phyloP scores from a whole-genome alignment of 2,113 vertebrate genomes.

The Siphamia tubifer region DNA sequence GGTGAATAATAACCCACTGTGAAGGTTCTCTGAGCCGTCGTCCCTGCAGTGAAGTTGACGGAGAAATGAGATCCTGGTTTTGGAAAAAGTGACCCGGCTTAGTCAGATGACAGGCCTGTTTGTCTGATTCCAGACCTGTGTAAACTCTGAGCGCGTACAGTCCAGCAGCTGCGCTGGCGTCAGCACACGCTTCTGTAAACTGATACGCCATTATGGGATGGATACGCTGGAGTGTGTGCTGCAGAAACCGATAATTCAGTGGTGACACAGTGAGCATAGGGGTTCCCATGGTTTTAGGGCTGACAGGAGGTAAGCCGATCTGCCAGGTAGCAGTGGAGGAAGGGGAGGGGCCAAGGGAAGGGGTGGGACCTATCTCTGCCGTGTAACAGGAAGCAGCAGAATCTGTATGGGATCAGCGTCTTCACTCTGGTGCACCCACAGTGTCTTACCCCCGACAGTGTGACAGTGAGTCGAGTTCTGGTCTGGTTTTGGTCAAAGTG shows the following conservation, averaged over 20 bases:
- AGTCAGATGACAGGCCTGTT: constrained; percentile 58
- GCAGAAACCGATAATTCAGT: constrained; percentile 75
- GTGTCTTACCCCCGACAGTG: no score
- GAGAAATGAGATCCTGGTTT: constrained; percentile 36
- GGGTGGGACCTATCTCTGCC: constrained; percentile 1
- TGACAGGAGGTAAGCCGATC: constrained; percentile 67
- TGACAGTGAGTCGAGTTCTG: no score
- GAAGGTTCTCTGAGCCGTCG: background rate
- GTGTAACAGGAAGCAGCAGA: constrained; percentile 36
- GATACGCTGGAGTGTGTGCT: constrained; percentile 69
- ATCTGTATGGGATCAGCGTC: no score
- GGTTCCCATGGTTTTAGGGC: constrained; percentile 69
- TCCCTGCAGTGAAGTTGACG: constrained; percentile 19
- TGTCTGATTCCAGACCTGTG: constrained; percentile 61
- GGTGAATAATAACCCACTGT: background rate
- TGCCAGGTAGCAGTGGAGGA: constrained; percentile 52
- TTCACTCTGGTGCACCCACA: no score
- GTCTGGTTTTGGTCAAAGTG: no score
- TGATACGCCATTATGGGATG: constrained; percentile 71
- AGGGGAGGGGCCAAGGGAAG: constrained; percentile 11
- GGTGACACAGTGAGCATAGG: constrained; percentile 62
- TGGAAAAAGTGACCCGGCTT: constrained; percentile 48
- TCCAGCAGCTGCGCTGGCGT: constrained; percentile 64
- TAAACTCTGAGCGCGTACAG: constrained; percentile 65
- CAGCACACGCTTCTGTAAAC: constrained; percentile 68